Base-by-base conservation (phyloP, 2,113 vertebrate genomes). In the Apus apus region DNA sequence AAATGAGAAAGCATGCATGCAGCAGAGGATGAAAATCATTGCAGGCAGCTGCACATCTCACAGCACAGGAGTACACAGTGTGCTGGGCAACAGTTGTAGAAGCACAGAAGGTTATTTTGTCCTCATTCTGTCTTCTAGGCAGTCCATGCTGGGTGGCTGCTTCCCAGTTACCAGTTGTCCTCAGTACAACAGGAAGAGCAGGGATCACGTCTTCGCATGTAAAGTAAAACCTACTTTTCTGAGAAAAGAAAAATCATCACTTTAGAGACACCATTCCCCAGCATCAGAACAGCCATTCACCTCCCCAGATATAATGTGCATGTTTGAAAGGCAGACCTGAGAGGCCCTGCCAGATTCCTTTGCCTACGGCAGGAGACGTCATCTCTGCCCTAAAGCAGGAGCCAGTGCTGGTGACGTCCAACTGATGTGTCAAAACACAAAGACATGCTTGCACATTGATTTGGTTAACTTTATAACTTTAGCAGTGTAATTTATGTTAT, bases 401-500 rank as follows among this genome's bases (percentile, higher is more conserved):
- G 38, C 5, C 62, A 65, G 34, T 3, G 34, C 29, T 53, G 51
- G 38, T 11, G 29, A 66, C 13, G 5, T 56, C 67, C 53, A 16
- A 2, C 43, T 34, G 66, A 66, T 3, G 8, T 32, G 21, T 34
- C 13, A 60, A 85, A 94, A 54, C 30, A n/a, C 64, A 95, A 89
- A 36, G 48, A 83, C 14, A 20, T 14, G 30, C 30, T 53, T 89
- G 56, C 51, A 85, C 20, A 34, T 34, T 76, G 43, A 19, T 82
- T 91, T 76, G 50, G 88, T 95, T 94, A 91, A 94, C 81, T 90
- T 97, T 93, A 85, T 94, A 91, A 94, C 81, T 90, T 97, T 93
- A 85, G 51, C 65, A 93, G 74, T 32, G 27, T 85, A 85, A 78
- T 88, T 90, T 61, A 86, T 67, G 34, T 67, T 78, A 58, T 77